A percentile compares a stretch with the other conserved stretches of the same genome.
Conservation (phyloP, 2,113 vertebrate genomes). For the Solenodon paradoxus region DNA sequence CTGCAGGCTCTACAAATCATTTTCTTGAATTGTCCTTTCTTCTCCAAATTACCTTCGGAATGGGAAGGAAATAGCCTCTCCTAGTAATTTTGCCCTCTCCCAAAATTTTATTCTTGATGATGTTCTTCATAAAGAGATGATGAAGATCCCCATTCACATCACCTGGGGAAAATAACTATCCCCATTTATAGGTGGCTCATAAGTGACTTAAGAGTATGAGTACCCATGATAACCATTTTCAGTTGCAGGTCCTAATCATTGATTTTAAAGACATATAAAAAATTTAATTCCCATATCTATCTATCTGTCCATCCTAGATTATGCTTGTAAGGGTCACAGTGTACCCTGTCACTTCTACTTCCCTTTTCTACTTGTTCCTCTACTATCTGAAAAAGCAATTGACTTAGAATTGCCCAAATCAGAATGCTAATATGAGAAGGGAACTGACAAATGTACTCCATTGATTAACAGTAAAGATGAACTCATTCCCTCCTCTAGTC, state of each 20-base stretch:
- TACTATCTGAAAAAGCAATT: neutral
- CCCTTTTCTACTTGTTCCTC: neutral
- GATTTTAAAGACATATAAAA: neutral
- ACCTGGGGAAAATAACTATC: neutral
- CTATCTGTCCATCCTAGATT: neutral
- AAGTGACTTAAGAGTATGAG: neutral
- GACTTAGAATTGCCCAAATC: neutral
- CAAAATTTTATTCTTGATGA: neutral
- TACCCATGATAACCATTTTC: neutral
- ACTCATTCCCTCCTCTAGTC: neutral
- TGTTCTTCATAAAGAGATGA: too few species aligned
- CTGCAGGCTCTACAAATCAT: neutral
- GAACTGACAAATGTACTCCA: neutral
- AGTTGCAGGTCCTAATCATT: neutral
- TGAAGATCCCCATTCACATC: neutral
- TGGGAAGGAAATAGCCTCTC: neutral
- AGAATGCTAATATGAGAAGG: neutral
- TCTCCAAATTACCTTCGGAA: neutral
- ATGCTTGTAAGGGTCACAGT: neutral
- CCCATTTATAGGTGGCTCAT: rapidly evolving
- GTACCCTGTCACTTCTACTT: neutral
- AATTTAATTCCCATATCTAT: neutral
- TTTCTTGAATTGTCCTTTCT: neutral
- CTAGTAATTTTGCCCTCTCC: neutral
- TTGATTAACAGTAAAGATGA: neutral